Evolutionary conservation across 53 echinoderm and acorn worm genomes (phyloP).

Genomic region (Temnopleurus reevesii): DNA sequence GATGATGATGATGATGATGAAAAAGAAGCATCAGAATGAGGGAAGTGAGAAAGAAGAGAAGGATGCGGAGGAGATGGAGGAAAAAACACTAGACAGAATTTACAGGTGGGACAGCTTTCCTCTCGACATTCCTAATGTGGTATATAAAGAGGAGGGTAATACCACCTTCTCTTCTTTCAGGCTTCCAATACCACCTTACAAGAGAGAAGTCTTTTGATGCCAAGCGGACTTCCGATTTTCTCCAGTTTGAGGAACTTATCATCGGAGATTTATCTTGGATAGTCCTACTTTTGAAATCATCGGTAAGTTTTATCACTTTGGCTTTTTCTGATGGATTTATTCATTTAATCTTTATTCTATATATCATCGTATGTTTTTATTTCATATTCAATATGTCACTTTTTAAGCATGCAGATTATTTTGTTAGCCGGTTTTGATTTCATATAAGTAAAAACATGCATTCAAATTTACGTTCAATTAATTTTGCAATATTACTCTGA

Average conservation of each 20-base stretch:
- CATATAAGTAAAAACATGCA: too few species aligned
- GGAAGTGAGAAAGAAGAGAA: neutral
- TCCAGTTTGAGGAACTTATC: neutral
- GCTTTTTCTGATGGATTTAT: too few species aligned
- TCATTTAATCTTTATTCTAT: too few species aligned
- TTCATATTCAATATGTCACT: too few species aligned
- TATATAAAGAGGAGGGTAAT: neutral
- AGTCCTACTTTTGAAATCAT: neutral
- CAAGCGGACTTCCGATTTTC: neutral
- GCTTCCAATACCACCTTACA: neutral
- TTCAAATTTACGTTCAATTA: too few species aligned
- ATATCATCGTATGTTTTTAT: too few species aligned
- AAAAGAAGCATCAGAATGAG: too few species aligned
- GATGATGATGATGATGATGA: too few species aligned
- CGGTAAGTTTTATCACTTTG: neutral
- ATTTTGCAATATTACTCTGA: too few species aligned
- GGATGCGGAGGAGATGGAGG: too few species aligned
- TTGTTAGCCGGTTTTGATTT: too few species aligned
- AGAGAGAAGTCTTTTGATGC: neutral
- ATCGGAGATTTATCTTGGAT: slow-evolving; percentile 10
- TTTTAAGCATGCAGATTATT: too few species aligned
- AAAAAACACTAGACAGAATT: neutral
- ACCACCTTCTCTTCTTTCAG: neutral
- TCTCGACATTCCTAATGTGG: neutral
- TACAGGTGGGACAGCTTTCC: neutral